Base-by-base conservation (phyloP, 1,140 invertebrate species). In the Aethina tumida region DNA sequence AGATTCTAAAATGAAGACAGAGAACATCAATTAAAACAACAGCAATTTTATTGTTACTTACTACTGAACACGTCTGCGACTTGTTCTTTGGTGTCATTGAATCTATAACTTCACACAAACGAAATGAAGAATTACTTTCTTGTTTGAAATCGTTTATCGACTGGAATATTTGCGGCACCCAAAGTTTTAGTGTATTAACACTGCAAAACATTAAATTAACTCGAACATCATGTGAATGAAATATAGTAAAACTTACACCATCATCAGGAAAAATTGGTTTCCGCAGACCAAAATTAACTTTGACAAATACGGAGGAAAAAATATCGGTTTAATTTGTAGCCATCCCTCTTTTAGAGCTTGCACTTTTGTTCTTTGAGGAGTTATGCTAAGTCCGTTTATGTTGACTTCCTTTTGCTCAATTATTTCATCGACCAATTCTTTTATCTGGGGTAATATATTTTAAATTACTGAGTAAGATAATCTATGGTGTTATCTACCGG, bases 131-230 rank as follows among this genome's bases (percentile, higher is more conserved):
- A 6, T 39, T 28, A 43, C 52, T 33, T 12, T 35, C 15, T 14
- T 32, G 27, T 41, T 51, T 35, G 31, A 53, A 51, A 21, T 60
- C 34, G 45, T 61, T 59, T 29, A 71, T 57, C 2, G 72, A 73
- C 20, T 72, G 63, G 29, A 76, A 75, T 8, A 79, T 62, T 45
- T 76, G 73, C 0, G 75, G 75, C 35, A 75, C 68, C 75, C 75
- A 79, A 5, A 72, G 57, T 2, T 69, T 58, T 6, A 71, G 43
- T 0, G 68, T 70, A 44, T 73, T 74, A 17, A 56, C 33, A 12
- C 63, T 65, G 39, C 41, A 55, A 59, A 39, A 12, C 32, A 35
- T 6, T 17, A 14, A 16, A 15, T 46, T 19, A 12, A 40, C 3
- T 20, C 6, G 12, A 17, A 16, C 20, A 25, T 10, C 4, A 34